Percentiles rank a stretch among this genome's conserved stretches.
These are phyloP conservation scores for Chaetura pelagica DNA, from an alignment of 2,113 vertebrate genomes.

Conservation along the genomic window DNA sequence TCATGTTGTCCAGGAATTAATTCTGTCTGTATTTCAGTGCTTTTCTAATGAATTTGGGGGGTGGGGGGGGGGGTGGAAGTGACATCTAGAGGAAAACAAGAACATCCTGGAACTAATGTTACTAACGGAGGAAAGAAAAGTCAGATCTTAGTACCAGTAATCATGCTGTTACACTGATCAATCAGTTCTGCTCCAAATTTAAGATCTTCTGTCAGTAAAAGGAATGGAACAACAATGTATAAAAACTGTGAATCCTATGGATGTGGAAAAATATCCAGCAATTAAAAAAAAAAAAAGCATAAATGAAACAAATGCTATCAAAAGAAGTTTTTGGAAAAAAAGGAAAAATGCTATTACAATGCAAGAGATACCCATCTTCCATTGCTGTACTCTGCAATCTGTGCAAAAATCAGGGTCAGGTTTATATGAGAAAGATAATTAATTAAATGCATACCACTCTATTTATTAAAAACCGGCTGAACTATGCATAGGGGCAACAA, in stretches of 20 bases:
- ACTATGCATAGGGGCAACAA: not conserved
- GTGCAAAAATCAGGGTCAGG: not conserved
- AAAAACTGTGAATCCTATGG: not conserved
- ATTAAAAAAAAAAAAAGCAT: not conserved
- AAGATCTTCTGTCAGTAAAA: not conserved
- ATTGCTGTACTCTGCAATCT: not conserved
- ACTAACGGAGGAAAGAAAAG: not conserved
- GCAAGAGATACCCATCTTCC: not conserved
- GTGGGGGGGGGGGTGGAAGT: too few relatives aligned
- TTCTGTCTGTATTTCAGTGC: not conserved
- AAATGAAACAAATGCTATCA: not conserved
- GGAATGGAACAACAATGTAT: not conserved
- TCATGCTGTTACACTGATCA: not conserved
- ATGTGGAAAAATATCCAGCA: not conserved
- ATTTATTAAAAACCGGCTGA: not conserved
- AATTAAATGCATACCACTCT: not conserved
- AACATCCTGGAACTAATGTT: not conserved
- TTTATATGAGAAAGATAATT: not conserved
- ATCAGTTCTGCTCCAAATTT: not conserved
- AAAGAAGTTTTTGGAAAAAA: not conserved
- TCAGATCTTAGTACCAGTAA: not conserved
- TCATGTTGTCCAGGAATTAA: not conserved
- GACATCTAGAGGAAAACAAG: not conserved
- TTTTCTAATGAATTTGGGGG: not conserved
- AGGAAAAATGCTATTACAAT: not conserved